Evolutionary conservation across 2,797 vertebrate genomes (phyloP), one percentile per base, ranked within the genome.

Genomic region (Lagocephalus sceleratus): DNA sequence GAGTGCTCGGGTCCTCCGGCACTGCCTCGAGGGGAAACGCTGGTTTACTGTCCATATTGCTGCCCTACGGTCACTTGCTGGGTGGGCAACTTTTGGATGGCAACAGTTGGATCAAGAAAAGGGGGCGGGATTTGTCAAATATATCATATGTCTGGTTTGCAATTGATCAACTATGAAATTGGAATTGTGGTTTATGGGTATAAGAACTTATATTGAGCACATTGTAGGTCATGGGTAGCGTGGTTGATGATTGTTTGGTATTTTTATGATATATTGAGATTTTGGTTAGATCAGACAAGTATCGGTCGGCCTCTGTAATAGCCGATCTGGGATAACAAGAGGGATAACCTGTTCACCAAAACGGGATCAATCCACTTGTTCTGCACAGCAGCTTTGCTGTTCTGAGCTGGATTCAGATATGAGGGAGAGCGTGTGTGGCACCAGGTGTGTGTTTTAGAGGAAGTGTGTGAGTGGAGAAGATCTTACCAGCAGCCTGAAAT

Each of bases 401-500:
- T 5, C 56, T 7, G 41, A 47, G 56, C 56, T 41, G 42, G 58
- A 73, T 77, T 62, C 35, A 41, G 38, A 68, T 66, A 54, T 63
- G 73, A 72, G 63, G 68, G 62, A 54, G 50, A 12, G 48, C 21
- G 49, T 60, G 57, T 60, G 45, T 40, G 57, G 26, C 61, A 6
- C 20, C 38, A 45, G 44, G 26, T 4, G 60, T 56, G 63, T 58
- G 63, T 63, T 68, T 14, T 46, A 20, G 56, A 45, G 42, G 60
- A 23, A 68, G 29, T 66, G 41, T 66, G 61, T 56, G 60, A 32
- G 47, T 61, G 57, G 63, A n/a, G 39, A 42, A 64, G 51, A 79
- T 58, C 16, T 73, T 14, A 49, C 51, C 80, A 80, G 79, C 77
- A 82, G 73, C 72, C 73, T 40, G 25, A 56, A 57, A 44, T 57